Evolutionary conservation across 2,113 vertebrate species (phyloP).

Genomic region (Pelvicachromis taeniatus): DNA sequence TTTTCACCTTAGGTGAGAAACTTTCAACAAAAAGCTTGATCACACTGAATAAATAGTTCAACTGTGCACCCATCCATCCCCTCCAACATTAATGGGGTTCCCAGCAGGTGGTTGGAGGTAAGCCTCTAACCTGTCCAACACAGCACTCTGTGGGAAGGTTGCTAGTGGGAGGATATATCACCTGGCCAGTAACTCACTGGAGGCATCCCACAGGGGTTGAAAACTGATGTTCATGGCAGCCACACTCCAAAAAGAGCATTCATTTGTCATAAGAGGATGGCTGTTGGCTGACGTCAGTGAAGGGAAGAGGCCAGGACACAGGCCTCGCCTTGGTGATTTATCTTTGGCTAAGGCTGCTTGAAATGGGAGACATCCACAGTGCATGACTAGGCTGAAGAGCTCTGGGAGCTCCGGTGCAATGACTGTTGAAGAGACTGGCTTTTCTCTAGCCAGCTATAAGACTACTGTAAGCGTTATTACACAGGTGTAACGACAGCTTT

Average conservation of each 20-base stretch:
- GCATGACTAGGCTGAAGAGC: constrained; percentile 10
- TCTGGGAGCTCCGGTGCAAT: neutral
- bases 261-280: constrained; percentile 47
- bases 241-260: constrained; percentile 31
- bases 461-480: constrained; percentile 30
- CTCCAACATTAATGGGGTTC: constrained; percentile 15
- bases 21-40: neutral
- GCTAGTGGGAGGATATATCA: constrained; percentile 30
- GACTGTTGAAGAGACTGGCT: neutral
- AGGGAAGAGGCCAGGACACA: neutral
- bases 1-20: neutral
- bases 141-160: constrained; percentile 4
- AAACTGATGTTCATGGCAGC: constrained; percentile 55
- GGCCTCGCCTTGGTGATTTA: constrained; percentile 36
- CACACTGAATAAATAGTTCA: constrained; percentile 5
- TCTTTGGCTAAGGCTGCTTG: constrained; percentile 13
- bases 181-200: constrained; percentile 43
- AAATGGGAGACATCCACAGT: constrained; percentile 3
- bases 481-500: constrained; percentile 34
- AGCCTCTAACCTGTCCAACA: constrained; percentile 30
- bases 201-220: constrained; percentile 21
- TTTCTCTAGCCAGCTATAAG: neutral
- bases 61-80: neutral
- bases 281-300: constrained; percentile 25
- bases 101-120: neutral